Conservation (phyloP, 2,888 invertebrate genomes). For the Gari tellinella region DNA sequence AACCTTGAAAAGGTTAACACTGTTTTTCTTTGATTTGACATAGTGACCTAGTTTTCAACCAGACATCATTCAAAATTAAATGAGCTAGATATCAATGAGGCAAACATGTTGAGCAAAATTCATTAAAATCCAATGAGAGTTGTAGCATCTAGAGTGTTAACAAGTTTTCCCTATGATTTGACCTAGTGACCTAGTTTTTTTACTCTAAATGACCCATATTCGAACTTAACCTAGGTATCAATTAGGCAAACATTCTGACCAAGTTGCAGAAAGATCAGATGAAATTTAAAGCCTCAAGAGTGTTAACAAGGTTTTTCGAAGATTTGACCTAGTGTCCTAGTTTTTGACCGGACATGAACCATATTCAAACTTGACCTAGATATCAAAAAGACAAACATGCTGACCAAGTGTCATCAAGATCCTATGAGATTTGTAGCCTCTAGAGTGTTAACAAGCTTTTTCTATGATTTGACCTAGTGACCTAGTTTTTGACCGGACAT, state of each 20-base stretch:
- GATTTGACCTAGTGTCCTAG: not conserved
- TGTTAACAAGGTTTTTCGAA: not conserved
- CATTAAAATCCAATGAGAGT: not conserved
- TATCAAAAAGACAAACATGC: not conserved
- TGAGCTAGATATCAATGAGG: not conserved
- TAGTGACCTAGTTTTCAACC: slow-evolving; percentile 1
- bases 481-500: slow-evolving; percentile 1
- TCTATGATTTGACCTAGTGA: not conserved
- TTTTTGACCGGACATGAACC: not conserved
- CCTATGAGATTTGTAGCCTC: not conserved
- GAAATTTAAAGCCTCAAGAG: not conserved
- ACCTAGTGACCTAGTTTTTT: too few species aligned
- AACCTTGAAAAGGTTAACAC: not conserved
- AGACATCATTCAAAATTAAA: not conserved
- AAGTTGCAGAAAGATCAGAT: not conserved
- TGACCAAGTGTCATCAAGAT: not conserved
- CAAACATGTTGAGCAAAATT: not conserved
- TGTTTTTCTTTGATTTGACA: not conserved
- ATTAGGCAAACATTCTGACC: not conserved
- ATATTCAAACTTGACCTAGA: not conserved
- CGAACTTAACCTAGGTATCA: not conserved
- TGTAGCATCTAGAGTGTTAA: not conserved
- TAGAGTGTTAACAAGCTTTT: slow-evolving; percentile 2
- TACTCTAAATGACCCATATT: not conserved
- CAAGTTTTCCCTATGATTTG: not conserved